Base-by-base conservation (phyloP, 2,113 vertebrate genomes). In the Eulacestoma nigropectus region DNA sequence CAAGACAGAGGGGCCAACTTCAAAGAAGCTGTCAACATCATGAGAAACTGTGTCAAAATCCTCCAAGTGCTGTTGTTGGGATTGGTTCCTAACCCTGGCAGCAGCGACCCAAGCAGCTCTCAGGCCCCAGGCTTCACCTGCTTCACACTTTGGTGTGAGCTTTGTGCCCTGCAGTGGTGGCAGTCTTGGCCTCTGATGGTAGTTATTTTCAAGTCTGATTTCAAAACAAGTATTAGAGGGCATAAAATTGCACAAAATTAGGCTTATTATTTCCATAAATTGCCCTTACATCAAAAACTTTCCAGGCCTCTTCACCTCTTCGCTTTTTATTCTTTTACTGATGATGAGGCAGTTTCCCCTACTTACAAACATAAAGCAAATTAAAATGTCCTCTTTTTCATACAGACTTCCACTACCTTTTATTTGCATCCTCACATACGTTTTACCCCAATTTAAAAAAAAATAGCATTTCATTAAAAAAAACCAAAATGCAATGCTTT, bases 61-160 rank as follows among this genome's bases (percentile, higher is more conserved):
- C 63, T 57, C 4, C 14, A 46, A 15, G 18, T 3, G 6, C 11
- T 29, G 13, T 16, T 55, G 10, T 1, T 78, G 11, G 29, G 20
- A 55, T 55, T 50, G 20, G 10, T 41, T 62, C 72, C 65, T 53
- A 64, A 44, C n/a, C 30, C 4, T 0, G 3, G 39, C 2, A 1
- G 67, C 60, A 75, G 53, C 6, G 32, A 39, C 21, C 18, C 33
- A 39, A 75, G 57, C 35, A 75, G 57, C 35, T 67, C 29, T 10
- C n/a, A 65, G 50, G 6, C 9, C 33, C n/a, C 25, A 19, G 20
- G 20, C 37, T 64, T 60, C 47, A 76, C 42, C 26, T 8, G 21
- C 37, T 68, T 21, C 62, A 8, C 10, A 18, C 33, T 23, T 12
- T 6, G 20, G 15, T 32, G 25, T 8, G 29, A 80, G 41, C 30